These are phyloP conservation scores for Helleia helle DNA, from an alignment of 2,888 invertebrate genomes.

Conservation along the genomic window DNA sequence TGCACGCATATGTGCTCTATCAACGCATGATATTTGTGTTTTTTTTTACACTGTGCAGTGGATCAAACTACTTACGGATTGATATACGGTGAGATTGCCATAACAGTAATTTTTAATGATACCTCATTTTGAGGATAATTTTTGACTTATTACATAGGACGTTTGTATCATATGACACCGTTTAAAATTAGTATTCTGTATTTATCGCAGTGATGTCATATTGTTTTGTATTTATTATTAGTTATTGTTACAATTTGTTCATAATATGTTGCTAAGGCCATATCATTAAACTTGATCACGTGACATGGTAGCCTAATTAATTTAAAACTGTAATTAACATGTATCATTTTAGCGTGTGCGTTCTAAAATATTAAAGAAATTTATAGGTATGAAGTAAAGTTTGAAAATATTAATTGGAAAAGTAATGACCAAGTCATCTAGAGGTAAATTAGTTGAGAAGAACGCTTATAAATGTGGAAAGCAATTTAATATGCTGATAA, in stretches of 20 bases:
- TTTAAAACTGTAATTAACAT: neutral
- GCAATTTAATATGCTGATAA: too few species aligned
- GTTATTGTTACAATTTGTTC: neutral
- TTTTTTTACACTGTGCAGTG: neutral
- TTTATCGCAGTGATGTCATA: constrained; percentile 5
- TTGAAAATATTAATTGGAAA: too few species aligned
- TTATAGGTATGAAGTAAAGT: too few species aligned
- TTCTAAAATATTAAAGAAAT: too few species aligned
- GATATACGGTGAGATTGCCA: neutral
- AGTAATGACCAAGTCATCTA: too few species aligned
- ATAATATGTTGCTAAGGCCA: neutral
- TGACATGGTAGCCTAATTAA: constrained; percentile 1
- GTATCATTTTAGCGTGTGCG: too few species aligned
- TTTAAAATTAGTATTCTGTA: constrained; percentile 2
- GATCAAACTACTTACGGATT: neutral
- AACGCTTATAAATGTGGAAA: too few species aligned
- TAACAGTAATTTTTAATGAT: neutral
- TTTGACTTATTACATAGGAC: neutral
- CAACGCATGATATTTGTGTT: constrained; percentile 45
- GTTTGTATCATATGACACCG: neutral
- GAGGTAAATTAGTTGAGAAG: too few species aligned
- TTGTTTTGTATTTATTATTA: constrained; percentile 1
- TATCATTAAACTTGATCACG: constrained; percentile 3
- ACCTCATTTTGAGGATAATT: too few species aligned
- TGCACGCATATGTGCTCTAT: constrained; percentile 46